Conservation (phyloP, 2,113 vertebrate species). For the Polyodon spathula region DNA sequence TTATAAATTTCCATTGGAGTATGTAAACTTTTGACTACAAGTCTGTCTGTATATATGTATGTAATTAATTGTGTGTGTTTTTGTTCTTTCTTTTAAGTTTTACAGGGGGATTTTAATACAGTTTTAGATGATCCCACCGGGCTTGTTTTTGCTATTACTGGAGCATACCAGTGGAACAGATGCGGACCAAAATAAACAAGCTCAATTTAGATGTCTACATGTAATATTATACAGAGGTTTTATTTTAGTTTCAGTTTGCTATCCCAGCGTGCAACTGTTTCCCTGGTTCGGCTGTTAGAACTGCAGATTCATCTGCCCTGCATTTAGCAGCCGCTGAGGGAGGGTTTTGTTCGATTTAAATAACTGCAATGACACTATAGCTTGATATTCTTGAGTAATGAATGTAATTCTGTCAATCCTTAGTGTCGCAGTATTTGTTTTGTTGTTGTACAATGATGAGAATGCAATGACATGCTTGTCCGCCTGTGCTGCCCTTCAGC, state of each 20-base stretch:
- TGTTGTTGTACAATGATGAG: no score
- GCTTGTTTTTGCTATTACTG: conserved; percentile 37
- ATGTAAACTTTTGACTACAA: no score
- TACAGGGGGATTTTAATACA: background rate
- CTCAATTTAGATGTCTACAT: conserved; percentile 59
- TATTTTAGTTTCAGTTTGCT: conserved; percentile 52
- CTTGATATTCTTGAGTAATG: no score
- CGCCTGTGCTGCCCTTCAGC: no score
- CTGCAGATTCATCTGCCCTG: conserved; percentile 33
- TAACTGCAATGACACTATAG: conserved; percentile 41
- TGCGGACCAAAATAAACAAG: conserved; percentile 50
- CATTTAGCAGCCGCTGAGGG: conserved; percentile 36
- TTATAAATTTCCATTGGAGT: no score
- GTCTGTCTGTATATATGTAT: no score
- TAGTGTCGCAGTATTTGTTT: no score
- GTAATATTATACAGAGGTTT: conserved; percentile 64
- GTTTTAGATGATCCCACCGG: background rate
- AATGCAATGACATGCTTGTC: no score
- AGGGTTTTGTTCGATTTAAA: conserved; percentile 37
- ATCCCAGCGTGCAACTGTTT: conserved; percentile 34
- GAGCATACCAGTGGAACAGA: conserved; percentile 44
- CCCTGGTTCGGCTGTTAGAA: conserved; percentile 42
- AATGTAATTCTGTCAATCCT: no score
- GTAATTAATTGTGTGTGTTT: no score
- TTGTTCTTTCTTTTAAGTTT: conserved; percentile 18